Percentiles rank a stretch among this genome's conserved stretches.
These are phyloP conservation scores for Autographa gamma DNA, from an alignment of 2,888 invertebrate species.

Conservation along the genomic window DNA sequence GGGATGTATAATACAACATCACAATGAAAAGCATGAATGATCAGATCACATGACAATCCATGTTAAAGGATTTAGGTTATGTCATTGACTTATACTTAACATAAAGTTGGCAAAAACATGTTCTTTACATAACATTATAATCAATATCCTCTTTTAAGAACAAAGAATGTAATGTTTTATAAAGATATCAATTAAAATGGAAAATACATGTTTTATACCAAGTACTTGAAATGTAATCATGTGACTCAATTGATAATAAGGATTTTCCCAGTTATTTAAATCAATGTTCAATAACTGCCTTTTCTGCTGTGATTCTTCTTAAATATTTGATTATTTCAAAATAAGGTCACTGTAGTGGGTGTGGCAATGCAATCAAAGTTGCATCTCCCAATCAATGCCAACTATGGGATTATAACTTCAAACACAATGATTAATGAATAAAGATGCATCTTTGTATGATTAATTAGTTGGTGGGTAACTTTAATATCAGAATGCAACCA, in stretches of 20 bases:
- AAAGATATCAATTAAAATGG: neutral
- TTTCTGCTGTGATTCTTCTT: neutral
- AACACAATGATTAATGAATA: neutral
- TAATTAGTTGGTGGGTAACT: neutral
- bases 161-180: neutral
- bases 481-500: neutral
- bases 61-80: conserved; percentile 7
- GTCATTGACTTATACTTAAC: neutral
- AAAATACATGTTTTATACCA: neutral
- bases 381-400: neutral
- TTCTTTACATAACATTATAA: neutral
- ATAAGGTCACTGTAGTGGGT: conserved; percentile 19
- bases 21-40: conserved; percentile 21
- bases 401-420: conserved; percentile 9
- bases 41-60: conserved; percentile 48
- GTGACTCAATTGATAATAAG: conserved; percentile 2
- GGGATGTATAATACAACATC: conserved; percentile 14
- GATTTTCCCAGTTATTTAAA: neutral
- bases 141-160: neutral
- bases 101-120: neutral
- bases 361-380: conserved; percentile 25
- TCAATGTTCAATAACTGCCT: neutral
- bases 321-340: neutral
- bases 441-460: neutral
- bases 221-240: conserved; percentile 1